Evolutionary conservation across 37 sponge, comb jelly and placozoan genomes (phyloP), one percentile per base, ranked within the genome.

Genomic region (Geodia barretti): DNA sequence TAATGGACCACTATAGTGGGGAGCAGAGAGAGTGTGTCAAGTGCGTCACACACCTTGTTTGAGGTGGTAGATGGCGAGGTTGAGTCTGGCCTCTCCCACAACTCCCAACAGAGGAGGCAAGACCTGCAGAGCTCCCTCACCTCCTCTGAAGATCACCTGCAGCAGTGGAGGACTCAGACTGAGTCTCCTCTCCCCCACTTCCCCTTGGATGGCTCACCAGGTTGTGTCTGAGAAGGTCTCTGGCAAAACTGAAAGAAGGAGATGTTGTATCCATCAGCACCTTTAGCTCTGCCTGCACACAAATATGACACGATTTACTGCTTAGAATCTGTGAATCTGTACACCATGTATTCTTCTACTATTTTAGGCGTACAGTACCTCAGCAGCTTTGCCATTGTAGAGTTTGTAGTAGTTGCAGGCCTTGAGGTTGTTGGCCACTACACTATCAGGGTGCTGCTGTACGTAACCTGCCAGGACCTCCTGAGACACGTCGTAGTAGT

Each of bases 321-420:
- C n/a, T n/a, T n/a, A n/a, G n/a, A n/a, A n/a, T n/a, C n/a, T n/a
- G n/a, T n/a, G n/a, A n/a, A n/a, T n/a, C n/a, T n/a, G n/a, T n/a
- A n/a, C n/a, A n/a, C n/a, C n/a, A n/a, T n/a, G n/a, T n/a, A n/a
- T n/a, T n/a, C n/a, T n/a, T n/a, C n/a, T n/a, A n/a, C n/a, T n/a
- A n/a, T n/a, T n/a, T n/a, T n/a, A n/a, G n/a, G n/a, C n/a, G n/a
- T n/a, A n/a, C n/a, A n/a, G n/a, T n/a, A 40, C 95, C 86, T 99
- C 99, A 28, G 97, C 99, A 60, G 99, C 99, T 69, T 99, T 99
- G n/a, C 99, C 99, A 73, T 96, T 99, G 89, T 95, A 99, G 28
- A 99, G 92, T 37, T 89, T 87, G 86, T 90, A 99, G 71, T 93
- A 89, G 79, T 97, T 99, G 88, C 99, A 99, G 4, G 99, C 95